phyloP scores from a whole-genome alignment of 2,113 vertebrate species.

The Pedetes capensis region DNA sequence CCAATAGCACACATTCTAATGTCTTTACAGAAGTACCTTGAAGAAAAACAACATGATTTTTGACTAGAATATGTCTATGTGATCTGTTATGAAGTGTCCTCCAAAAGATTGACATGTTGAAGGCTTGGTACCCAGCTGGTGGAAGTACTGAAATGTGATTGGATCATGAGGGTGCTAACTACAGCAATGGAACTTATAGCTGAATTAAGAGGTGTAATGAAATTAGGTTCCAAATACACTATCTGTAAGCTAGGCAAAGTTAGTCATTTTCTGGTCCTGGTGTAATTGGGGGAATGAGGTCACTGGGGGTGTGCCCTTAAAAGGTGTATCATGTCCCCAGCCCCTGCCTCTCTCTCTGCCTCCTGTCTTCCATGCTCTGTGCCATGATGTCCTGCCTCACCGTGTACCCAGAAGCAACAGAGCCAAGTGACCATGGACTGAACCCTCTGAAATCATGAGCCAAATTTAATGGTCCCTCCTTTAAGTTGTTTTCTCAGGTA shows the following conservation, averaged over 20 bases:
- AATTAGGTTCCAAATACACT: background rate
- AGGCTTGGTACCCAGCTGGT: background rate
- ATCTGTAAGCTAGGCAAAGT: background rate
- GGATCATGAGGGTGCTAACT: background rate
- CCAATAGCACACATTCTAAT: background rate
- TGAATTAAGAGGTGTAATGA: too few relatives aligned
- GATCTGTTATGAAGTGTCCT: background rate
- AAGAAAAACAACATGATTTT: conserved; percentile 12
- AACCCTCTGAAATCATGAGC: background rate
- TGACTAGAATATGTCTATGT: background rate
- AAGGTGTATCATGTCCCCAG: too few relatives aligned
- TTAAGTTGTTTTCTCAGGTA: background rate
- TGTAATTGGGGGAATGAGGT: background rate
- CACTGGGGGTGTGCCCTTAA: background rate
- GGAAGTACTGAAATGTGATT: background rate
- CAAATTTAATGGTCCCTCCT: background rate
- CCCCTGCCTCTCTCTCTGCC: background rate
- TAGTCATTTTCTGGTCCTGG: background rate
- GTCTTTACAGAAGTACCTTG: background rate
- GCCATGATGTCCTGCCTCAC: background rate
- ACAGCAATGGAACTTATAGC: too few relatives aligned
- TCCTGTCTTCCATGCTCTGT: background rate
- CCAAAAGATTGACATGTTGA: background rate
- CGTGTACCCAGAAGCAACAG: too few relatives aligned
- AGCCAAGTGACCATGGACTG: background rate